Evolutionary conservation across 2,888 invertebrate genomes (phyloP).

Genomic region (Dynastes grantii): DNA sequence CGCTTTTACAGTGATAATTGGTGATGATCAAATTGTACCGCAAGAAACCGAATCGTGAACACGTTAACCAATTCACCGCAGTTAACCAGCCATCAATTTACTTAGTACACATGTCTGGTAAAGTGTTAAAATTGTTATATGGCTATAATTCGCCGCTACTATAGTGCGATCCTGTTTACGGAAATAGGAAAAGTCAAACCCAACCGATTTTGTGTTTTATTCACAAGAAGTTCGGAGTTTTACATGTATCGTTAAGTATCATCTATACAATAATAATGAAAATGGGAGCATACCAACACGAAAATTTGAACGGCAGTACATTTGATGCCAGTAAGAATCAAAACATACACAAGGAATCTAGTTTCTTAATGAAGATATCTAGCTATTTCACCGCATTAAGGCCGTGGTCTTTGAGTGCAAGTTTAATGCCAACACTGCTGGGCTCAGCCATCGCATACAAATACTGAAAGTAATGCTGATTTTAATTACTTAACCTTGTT

Average conservation of each 20-base stretch:
- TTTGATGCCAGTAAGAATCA: neutral
- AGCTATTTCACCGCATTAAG: constrained; percentile 91
- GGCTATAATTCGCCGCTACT: neutral
- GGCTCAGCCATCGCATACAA: constrained; percentile 93
- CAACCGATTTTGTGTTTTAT: neutral
- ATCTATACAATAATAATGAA: neutral
- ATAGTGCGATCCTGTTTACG: neutral
- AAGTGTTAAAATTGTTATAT: neutral
- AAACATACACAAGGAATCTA: constrained; percentile 63
- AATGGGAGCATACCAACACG: constrained; percentile 12
- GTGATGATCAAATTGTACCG: too few relatives aligned
- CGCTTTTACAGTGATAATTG: too few relatives aligned
- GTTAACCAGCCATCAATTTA: too few relatives aligned
- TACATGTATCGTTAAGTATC: neutral
- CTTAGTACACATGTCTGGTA: neutral
- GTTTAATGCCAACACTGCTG: constrained; percentile 90
- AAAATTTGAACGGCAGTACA: constrained; percentile 15
- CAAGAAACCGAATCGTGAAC: too few relatives aligned
- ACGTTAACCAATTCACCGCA: too few relatives aligned
- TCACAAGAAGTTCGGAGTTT: constrained; percentile 3
- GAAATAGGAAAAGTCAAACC: neutral
- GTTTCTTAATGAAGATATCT: constrained; percentile 86
- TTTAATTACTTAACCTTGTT: constrained; percentile 87
- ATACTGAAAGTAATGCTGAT: constrained; percentile 77
- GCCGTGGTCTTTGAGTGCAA: constrained; percentile 95